phyloP scores from a whole-genome alignment of 2,888 invertebrate genomes.

The Melolontha melolontha region DNA sequence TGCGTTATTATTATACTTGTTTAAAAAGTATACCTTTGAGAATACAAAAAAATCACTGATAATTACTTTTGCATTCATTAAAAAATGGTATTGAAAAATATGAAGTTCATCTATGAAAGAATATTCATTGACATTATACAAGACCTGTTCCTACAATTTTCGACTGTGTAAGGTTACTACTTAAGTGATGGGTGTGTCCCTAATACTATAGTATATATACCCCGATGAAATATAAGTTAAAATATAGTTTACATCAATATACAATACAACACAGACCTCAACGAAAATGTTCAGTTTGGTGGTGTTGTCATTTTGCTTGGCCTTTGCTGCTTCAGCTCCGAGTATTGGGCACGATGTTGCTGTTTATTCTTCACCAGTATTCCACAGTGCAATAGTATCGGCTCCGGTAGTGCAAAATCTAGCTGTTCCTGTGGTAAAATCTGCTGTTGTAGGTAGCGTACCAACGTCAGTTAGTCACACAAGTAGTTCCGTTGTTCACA shows the following conservation, averaged over 20 bases:
- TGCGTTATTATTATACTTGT: too few relatives aligned
- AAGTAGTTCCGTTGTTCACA: conserved; percentile 51
- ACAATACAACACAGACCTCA: conserved; percentile 66
- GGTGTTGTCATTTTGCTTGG: conserved; percentile 72
- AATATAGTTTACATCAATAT: conserved; percentile 40
- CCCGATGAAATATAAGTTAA: conserved; percentile 5
- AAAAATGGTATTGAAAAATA: too few relatives aligned
- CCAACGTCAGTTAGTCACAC: conserved; percentile 60
- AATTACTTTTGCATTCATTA: neutral
- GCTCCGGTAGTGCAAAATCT: conserved; percentile 48
- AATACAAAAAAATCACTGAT: neutral
- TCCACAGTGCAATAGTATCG: conserved; percentile 50
- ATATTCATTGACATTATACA: conserved; percentile 33
- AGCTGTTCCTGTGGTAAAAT: conserved; percentile 48
- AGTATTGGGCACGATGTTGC: conserved; percentile 57
- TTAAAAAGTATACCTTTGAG: neutral
- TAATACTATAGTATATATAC: conserved; percentile 34
- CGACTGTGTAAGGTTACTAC: conserved; percentile 18
- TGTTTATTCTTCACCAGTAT: conserved; percentile 56
- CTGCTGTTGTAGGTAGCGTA: conserved; percentile 61
- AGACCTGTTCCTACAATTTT: conserved; percentile 28
- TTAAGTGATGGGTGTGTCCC: conserved; percentile 34
- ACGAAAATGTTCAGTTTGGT: conserved; percentile 69
- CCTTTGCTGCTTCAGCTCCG: conserved; percentile 69
- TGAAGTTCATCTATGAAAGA: neutral